These are phyloP conservation scores for Silvanus unidentatus DNA, from an alignment of 2,888 invertebrate species.

Conservation along the genomic window DNA sequence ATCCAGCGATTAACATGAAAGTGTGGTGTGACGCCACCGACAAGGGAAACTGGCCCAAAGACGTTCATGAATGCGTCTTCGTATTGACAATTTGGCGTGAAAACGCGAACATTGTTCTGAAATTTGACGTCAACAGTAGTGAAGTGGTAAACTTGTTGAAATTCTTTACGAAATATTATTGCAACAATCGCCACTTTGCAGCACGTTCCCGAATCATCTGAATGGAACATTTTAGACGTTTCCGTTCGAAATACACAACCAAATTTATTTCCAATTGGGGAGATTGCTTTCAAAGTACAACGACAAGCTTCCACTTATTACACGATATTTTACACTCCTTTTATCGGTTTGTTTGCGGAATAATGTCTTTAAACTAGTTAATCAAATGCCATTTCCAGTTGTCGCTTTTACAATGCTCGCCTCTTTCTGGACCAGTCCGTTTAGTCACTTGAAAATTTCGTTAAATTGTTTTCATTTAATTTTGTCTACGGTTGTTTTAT, in stretches of 20 bases:
- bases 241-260: no score
- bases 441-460: slow-evolving; percentile 36
- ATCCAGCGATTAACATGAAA: slow-evolving; percentile 32
- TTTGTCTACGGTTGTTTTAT: slow-evolving; percentile 31
- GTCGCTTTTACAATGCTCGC: slow-evolving; percentile 32
- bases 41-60: slow-evolving; percentile 44
- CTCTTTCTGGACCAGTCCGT: slow-evolving; percentile 41
- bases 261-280: no score
- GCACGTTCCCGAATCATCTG: slow-evolving; percentile 11
- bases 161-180: slow-evolving; percentile 6
- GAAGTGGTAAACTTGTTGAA: slow-evolving; percentile 20
- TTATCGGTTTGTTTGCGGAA: slow-evolving; percentile 28
- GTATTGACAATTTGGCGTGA: slow-evolving; percentile 38
- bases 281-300: no score
- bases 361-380: not conserved
- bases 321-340: slow-evolving; percentile 36
- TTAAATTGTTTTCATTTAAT: slow-evolving; percentile 36
- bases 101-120: slow-evolving; percentile 29
- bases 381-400: slow-evolving; percentile 29
- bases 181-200: no score
- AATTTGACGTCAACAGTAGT: slow-evolving; percentile 27
- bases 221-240: slow-evolving; percentile 28
- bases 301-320: slow-evolving; percentile 31
- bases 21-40: slow-evolving; percentile 40
- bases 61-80: slow-evolving; percentile 41